Evolutionary conservation across 2,888 invertebrate species (phyloP).

Genomic region (Tipula confusa): DNA sequence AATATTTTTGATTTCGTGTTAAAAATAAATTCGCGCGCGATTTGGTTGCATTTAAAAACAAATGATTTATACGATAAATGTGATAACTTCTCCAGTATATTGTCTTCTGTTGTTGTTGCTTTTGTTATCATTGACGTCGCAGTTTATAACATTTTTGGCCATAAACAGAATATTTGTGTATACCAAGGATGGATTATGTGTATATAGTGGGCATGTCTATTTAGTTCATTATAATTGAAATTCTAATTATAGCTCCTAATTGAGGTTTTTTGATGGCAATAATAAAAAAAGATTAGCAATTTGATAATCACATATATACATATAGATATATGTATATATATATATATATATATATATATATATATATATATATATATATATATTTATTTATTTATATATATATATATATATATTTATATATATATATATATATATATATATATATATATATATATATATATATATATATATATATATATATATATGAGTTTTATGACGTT

Average conservation of each 20-base stretch:
- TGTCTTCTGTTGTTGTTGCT: not conserved
- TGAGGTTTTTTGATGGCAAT: not conserved
- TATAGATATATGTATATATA: no score
- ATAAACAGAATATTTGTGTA: not conserved
- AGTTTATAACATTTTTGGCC: not conserved
- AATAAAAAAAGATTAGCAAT: not conserved
- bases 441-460: not conserved
- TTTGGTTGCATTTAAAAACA: not conserved
- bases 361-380: not conserved
- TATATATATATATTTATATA: not conserved
- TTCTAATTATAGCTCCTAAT: constrained; percentile 6
- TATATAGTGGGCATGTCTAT: not conserved
- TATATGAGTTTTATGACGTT: no score
- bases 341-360: not conserved
- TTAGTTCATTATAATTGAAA: not conserved
- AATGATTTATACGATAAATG: not conserved
- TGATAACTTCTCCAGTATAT: no score
- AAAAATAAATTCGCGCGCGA: not conserved
- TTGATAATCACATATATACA: not conserved
- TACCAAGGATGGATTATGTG: not conserved
- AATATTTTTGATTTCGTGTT: not conserved
- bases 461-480: not conserved
- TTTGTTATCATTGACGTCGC: not conserved
- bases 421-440: not conserved
- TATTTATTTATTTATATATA: not conserved